A percentile compares a stretch with the other conserved stretches of the same genome.
These are phyloP conservation scores for Taenaris catops DNA, from an alignment of 2,888 invertebrate species.

Conservation along the genomic window DNA sequence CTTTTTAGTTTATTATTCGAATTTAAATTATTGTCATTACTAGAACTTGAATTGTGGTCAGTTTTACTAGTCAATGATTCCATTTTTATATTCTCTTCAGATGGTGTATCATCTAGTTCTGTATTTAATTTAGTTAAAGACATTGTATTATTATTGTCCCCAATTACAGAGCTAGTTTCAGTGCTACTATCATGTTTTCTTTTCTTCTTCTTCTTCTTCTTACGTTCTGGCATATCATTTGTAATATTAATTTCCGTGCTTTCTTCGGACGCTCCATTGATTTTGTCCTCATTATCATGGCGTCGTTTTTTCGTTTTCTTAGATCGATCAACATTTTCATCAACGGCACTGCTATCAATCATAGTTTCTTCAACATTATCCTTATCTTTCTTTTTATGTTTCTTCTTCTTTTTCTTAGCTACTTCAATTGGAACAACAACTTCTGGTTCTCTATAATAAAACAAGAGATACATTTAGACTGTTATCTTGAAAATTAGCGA, in stretches of 20 bases:
- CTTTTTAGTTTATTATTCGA: constrained; percentile 30
- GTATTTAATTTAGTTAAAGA: too few relatives aligned
- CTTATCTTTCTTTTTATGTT: constrained; percentile 60
- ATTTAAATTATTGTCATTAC: constrained; percentile 12
- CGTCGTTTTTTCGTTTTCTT: constrained; percentile 26
- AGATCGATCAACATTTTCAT: constrained; percentile 9
- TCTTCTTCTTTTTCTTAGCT: constrained; percentile 57
- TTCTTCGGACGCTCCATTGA: neutral
- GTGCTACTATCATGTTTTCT: neutral
- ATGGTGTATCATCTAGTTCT: too few relatives aligned
- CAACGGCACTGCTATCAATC: constrained; percentile 9
- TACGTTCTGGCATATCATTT: too few relatives aligned
- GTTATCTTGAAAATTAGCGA: too few relatives aligned
- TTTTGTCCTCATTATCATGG: constrained; percentile 1
- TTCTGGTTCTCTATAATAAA: constrained; percentile 50
- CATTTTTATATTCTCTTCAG: neutral
- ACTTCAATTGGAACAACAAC: constrained; percentile 47
- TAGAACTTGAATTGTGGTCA: too few relatives aligned
- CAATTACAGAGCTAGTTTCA: neutral
- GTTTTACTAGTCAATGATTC: too few relatives aligned
- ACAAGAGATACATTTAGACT: too few relatives aligned
- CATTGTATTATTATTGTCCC: too few relatives aligned
- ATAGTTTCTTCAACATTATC: constrained; percentile 35
- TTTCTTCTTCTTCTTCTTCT: neutral
- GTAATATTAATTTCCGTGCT: constrained; percentile 6